A percentile compares a stretch with the other conserved stretches of the same genome.
phyloP scores from a whole-genome alignment of 2,113 vertebrate species.

The Lethenteron reissneri region DNA sequence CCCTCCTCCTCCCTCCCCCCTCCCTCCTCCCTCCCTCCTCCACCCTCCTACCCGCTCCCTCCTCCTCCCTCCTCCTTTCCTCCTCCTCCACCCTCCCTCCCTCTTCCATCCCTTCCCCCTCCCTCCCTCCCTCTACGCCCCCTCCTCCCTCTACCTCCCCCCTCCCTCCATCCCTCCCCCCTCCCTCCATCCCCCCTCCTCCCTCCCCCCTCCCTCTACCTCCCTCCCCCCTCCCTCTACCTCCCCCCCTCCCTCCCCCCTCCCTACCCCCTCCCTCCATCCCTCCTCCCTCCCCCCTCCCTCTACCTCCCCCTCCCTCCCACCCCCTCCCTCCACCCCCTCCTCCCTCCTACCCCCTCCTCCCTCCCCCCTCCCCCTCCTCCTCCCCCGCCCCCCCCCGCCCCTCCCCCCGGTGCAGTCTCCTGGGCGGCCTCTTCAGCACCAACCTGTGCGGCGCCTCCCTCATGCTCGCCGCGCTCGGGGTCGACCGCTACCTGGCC shows the following conservation, averaged over 20 bases:
- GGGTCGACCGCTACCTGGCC: no score
- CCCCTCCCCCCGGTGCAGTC: no score
- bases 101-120: neutral
- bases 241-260: neutral
- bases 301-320: neutral
- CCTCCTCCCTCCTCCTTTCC: neutral
- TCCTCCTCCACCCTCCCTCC: neutral
- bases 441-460: no score
- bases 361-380: no score
- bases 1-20: neutral
- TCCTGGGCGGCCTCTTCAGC: no score
- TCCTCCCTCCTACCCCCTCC: no score
- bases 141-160: neutral
- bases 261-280: neutral
- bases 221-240: neutral
- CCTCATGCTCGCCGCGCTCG: no score
- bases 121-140: neutral
- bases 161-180: neutral
- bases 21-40: neutral
- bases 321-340: neutral
- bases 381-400: no score
- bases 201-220: neutral
- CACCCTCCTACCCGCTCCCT: neutral
- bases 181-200: neutral
- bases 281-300: neutral